phyloP scores from a whole-genome alignment of 2,888 invertebrate species.

The Leptopilina myrica region DNA sequence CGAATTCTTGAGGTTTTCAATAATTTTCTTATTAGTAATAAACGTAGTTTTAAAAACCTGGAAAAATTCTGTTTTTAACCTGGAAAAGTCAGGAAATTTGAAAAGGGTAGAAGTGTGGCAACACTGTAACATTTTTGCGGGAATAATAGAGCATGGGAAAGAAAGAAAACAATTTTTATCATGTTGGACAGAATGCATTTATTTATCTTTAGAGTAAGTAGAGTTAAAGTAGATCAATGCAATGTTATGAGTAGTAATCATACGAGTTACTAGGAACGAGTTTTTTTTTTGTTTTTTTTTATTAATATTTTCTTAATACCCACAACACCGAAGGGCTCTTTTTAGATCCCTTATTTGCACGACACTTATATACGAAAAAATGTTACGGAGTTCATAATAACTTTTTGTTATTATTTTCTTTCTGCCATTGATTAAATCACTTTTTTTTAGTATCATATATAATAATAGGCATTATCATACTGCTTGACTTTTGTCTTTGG shows the following conservation, averaged over 20 bases:
- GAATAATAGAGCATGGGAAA: too few relatives aligned
- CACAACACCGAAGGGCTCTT: constrained; percentile 76
- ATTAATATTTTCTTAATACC: constrained; percentile 65
- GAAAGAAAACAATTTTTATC: constrained; percentile 37
- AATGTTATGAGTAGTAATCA: constrained; percentile 76
- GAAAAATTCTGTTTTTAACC: too few relatives aligned
- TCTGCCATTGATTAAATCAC: constrained; percentile 24
- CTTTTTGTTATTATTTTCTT: constrained; percentile 22
- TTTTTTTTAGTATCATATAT: constrained; percentile 5
- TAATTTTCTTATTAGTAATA: too few relatives aligned
- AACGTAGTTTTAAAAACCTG: too few relatives aligned
- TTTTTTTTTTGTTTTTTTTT: too few relatives aligned
- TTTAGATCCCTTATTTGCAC: constrained; percentile 70
- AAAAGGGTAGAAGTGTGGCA: too few relatives aligned
- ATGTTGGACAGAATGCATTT: constrained; percentile 76
- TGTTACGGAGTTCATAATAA: constrained; percentile 66
- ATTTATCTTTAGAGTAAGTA: constrained; percentile 75
- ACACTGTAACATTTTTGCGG: too few relatives aligned
- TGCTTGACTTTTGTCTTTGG: constrained; percentile 26
- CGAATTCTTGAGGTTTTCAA: too few relatives aligned
- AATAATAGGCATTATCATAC: constrained; percentile 27
- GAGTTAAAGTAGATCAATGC: constrained; percentile 75
- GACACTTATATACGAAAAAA: constrained; percentile 75
- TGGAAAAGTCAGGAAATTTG: too few relatives aligned
- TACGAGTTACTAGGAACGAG: constrained; percentile 76